Evolutionary conservation across 2,888 invertebrate genomes (phyloP), one percentile per base, ranked within the genome.

Genomic region (Hanleya hanleyi): DNA sequence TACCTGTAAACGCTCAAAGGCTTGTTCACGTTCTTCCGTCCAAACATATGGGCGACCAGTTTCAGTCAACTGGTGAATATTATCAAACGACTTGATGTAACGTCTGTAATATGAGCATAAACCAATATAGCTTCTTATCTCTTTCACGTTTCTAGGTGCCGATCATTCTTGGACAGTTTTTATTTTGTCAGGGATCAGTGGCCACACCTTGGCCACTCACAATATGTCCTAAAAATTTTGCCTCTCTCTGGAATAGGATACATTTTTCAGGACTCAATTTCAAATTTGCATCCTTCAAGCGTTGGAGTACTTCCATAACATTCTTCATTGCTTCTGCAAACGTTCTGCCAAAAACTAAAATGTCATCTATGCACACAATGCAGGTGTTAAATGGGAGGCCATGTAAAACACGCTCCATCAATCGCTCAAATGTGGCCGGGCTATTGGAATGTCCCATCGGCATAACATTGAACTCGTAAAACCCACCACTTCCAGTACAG

Each of bases 401-500:
- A n/a, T n/a, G n/a, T n/a, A n/a, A n/a, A n/a, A n/a, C n/a, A n/a
- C n/a, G n/a, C n/a, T n/a, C n/a, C n/a, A n/a, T n/a, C n/a, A n/a
- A n/a, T n/a, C n/a, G n/a, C n/a, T n/a, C n/a, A n/a, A n/a, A n/a
- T n/a, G n/a, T n/a, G n/a, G n/a, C n/a, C n/a, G n/a, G n/a, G n/a
- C n/a, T n/a, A n/a, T n/a, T n/a, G n/a, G n/a, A n/a, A n/a, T n/a
- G n/a, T n/a, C n/a, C n/a, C n/a, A n/a, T n/a, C n/a, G n/a, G n/a
- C n/a, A n/a, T n/a, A n/a, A n/a, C n/a, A n/a, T n/a, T 75, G 33
- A 74, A 78, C 22, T 80, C 73, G 64, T 82, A 66, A 66, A 64
- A 80, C 3, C 79, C 47, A 6, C 79, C 77, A 37, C 61, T 9
- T 15, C 66, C 62, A 9, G 77, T 75, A 6, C 15, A 61, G 70